Conservation (phyloP, 1,140 invertebrate genomes). For the Drosophila yakuba region DNA sequence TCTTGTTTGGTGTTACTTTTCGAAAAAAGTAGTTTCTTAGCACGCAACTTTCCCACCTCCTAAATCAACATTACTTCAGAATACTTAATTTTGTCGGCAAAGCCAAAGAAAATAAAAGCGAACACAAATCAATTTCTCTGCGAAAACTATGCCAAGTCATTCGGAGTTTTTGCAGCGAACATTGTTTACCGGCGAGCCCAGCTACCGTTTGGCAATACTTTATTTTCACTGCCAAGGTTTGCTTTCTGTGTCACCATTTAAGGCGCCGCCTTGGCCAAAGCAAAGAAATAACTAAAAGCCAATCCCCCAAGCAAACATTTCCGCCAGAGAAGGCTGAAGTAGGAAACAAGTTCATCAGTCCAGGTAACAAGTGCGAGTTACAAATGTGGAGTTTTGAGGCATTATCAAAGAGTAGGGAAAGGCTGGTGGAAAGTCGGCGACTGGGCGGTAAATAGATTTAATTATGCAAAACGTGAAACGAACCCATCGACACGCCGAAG, state of each 20-base stretch:
- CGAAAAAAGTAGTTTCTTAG: neutral
- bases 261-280: constrained; percentile 40
- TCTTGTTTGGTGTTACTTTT: no score
- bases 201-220: constrained; percentile 35
- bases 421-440: constrained; percentile 13
- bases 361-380: constrained; percentile 31
- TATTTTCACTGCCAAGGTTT: constrained; percentile 63
- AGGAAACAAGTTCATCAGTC: constrained; percentile 36
- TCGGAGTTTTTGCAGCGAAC: constrained; percentile 21
- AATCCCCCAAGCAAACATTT: constrained; percentile 28
- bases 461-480: constrained; percentile 58
- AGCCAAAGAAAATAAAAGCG: neutral
- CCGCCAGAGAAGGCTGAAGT: constrained; percentile 14
- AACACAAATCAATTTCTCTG: constrained; percentile 39
- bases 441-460: constrained; percentile 60
- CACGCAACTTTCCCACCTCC: constrained; percentile 5
- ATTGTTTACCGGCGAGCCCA: constrained; percentile 30
- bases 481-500: constrained; percentile 37
- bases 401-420: constrained; percentile 25
- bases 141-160: constrained; percentile 44
- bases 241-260: constrained; percentile 58
- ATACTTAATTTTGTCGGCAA: constrained; percentile 20
- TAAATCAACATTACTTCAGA: constrained; percentile 24
- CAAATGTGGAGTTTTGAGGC: constrained; percentile 31
- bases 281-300: neutral